phyloP scores from a whole-genome alignment of 2,888 invertebrate genomes.

The Dolichomitus sp. region DNA sequence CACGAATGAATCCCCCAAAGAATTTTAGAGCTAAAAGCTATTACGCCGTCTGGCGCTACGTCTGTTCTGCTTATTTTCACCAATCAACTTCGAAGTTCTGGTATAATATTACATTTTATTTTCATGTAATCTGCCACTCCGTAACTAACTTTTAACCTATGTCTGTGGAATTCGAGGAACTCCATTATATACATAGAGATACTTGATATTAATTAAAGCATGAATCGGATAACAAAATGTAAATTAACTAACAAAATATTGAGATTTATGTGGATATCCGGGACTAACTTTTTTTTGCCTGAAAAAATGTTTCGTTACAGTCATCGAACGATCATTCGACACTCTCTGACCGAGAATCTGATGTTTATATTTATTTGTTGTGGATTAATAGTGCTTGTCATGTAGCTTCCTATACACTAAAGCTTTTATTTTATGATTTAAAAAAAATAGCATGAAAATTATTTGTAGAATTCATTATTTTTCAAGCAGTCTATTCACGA shows the following conservation, averaged over 20 bases:
- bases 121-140: background rate
- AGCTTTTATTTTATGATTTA: background rate
- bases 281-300: background rate
- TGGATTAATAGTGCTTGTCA: too few species aligned
- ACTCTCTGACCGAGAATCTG: too few species aligned
- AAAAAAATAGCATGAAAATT: background rate
- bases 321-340: too few species aligned
- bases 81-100: background rate
- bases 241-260: too few species aligned
- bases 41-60: background rate
- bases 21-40: conserved; percentile 10
- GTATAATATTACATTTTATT: background rate
- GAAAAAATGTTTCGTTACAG: background rate
- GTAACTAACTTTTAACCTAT: background rate
- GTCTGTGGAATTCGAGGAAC: background rate
- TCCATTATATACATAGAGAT: background rate
- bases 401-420: background rate
- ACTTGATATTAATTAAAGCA: too few species aligned
- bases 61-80: conserved; percentile 14
- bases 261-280: too few species aligned
- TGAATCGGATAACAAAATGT: too few species aligned
- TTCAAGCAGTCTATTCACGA: background rate
- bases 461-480: background rate
- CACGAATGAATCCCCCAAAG: conserved; percentile 20
- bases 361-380: too few species aligned